Evolutionary conservation across 2,113 vertebrate genomes (phyloP).

Genomic region (Percopsis transmontana): DNA sequence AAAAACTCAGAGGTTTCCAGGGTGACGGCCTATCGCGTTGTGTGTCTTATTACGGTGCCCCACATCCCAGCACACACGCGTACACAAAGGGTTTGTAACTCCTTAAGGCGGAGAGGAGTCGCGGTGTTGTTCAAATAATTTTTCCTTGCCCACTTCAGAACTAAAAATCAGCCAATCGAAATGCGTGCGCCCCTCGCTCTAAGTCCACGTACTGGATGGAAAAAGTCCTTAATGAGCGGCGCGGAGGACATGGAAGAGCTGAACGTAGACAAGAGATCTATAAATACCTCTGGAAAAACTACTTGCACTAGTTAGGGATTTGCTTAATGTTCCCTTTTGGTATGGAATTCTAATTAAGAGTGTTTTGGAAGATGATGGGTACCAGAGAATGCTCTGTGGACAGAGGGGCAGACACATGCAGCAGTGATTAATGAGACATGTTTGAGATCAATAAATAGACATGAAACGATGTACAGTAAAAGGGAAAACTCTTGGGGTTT

Average conservation of each 20-base stretch:
- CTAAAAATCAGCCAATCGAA: neutral
- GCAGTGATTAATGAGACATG: no score
- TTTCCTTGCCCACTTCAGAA: constrained; percentile 2
- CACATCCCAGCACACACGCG: neutral
- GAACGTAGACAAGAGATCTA: neutral
- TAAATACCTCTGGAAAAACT: neutral
- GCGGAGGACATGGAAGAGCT: neutral
- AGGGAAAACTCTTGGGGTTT: neutral
- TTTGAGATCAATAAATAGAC: neutral
- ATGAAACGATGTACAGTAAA: neutral
- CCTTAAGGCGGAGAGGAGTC: no score
- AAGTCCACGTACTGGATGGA: constrained; percentile 6
- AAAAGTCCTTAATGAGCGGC: neutral
- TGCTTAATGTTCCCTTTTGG: neutral
- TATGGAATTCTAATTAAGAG: neutral
- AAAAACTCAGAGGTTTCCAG: constrained; percentile 10
- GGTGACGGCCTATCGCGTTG: constrained; percentile 4
- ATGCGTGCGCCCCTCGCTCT: neutral
- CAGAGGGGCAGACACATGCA: no score
- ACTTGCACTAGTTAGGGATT: neutral
- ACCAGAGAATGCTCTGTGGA: neutral
- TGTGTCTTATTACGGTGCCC: neutral
- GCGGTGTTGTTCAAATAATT: neutral
- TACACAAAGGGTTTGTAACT: neutral
- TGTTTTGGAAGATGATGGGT: neutral